Base-by-base conservation (phyloP, 2,113 vertebrate genomes). In the Climacteris rufus region DNA sequence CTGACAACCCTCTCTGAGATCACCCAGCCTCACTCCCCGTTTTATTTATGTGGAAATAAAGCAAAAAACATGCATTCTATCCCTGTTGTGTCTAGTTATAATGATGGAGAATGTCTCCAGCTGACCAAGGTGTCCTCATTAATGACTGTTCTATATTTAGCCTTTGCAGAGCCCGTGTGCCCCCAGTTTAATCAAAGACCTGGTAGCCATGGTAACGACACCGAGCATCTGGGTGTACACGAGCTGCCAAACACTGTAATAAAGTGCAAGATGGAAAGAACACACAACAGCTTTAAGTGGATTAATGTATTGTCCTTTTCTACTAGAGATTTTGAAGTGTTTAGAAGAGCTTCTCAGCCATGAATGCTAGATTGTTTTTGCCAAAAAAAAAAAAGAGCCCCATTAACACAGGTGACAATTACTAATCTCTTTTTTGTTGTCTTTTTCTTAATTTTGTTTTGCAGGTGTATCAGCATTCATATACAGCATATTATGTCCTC, bases 401-500 rank as follows among this genome's bases (percentile, higher is more conserved):
- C 35, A 6, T 39, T 94, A 89, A 93, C 23, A 42, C 11, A 61
- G 37, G 68, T 89, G 66, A 82, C 47, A 39, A 64, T 64, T 87
- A 87, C 85, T 94, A 94, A 97, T 87, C 45, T 57, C 54, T 74
- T 24, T 91, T 42, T 63, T 80, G 31, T 81, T 85, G 54, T 92
- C 28, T 87, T 95, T 93, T 94, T 31, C 79, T 87, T 81, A 37
- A 94, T 95, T 96, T 94, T 69, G 54, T 97, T 95, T 98, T 96
- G 81, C 98, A 99, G 99, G 98, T 99, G 19, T 99, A 99, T 96
- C 98, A 98, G 80, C 97, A 99, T 96, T 99, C 99, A 18, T 99
- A 99, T 89, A 99, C 98, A 2, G 99, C 99, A 13, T 98, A 99
- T 97, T 99, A 99, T 95, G 99, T 99, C 96, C 99, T 99, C 95